These are phyloP conservation scores for Centropus unirufus DNA, from an alignment of 2,113 vertebrate genomes.

Conservation along the genomic window DNA sequence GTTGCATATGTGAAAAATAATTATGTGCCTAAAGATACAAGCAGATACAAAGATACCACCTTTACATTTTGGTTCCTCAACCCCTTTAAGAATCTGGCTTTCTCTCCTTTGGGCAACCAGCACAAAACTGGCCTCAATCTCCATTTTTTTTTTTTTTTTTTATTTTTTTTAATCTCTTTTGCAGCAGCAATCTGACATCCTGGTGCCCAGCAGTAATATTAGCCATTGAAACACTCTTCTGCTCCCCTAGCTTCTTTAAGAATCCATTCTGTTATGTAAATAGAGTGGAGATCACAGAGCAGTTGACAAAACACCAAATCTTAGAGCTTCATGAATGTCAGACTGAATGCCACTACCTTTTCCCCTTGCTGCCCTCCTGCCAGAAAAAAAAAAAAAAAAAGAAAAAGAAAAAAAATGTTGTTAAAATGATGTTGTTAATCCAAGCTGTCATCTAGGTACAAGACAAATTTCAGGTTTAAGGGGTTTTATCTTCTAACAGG, in stretches of 20 bases:
- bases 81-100: neutral
- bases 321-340: neutral
- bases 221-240: conserved; percentile 22
- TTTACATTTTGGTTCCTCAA: neutral
- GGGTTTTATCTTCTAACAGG: neutral
- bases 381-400: too few species aligned
- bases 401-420: neutral
- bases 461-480: neutral
- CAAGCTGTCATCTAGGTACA: neutral
- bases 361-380: neutral
- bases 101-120: neutral
- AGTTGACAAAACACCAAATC: neutral
- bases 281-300: neutral
- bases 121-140: neutral
- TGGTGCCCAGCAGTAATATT: conserved; percentile 19
- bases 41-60: neutral
- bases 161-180: neutral
- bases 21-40: neutral
- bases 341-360: neutral
- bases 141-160: neutral
- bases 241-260: neutral
- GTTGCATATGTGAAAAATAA: neutral
- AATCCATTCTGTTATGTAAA: neutral
- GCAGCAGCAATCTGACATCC: neutral
- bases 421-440: neutral